These are phyloP conservation scores for Elephantulus edwardii DNA, from an alignment of 2,113 vertebrate genomes.

Conservation along the genomic window DNA sequence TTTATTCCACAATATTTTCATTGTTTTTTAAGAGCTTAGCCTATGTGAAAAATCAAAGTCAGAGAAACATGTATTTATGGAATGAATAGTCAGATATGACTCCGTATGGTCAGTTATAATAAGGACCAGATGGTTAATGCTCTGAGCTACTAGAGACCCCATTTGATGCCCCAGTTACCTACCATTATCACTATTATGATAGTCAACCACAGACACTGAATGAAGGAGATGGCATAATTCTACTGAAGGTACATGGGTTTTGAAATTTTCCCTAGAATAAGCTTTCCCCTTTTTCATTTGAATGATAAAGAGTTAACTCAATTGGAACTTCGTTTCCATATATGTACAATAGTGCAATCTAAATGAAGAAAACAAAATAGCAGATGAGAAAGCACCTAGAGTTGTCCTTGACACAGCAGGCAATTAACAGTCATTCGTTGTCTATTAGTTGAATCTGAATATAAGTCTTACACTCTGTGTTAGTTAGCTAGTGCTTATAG, in stretches of 20 bases:
- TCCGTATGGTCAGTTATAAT: conserved; percentile 61
- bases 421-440: background rate
- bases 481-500: background rate
- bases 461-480: background rate
- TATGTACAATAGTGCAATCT: background rate
- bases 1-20: conserved; percentile 14
- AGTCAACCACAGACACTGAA: conserved; percentile 33
- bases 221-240: conserved; percentile 47
- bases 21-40: conserved; percentile 50
- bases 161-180: conserved; percentile 77
- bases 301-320: background rate
- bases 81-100: conserved; percentile 31
- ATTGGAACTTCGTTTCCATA: background rate
- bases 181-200: conserved; percentile 48
- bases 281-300: background rate
- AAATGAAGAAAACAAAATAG: background rate
- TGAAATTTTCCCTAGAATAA: conserved; percentile 54
- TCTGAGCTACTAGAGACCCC: conserved; percentile 77
- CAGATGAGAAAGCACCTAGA: background rate
- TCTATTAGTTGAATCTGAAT: background rate
- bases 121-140: conserved; percentile 73
- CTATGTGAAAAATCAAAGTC: conserved; percentile 45
- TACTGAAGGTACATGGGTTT: conserved; percentile 50
- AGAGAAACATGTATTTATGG: conserved; percentile 46
- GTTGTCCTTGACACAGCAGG: background rate